phyloP scores from a whole-genome alignment of 2,113 vertebrate species.

The Oxygymnocypris stewartii region DNA sequence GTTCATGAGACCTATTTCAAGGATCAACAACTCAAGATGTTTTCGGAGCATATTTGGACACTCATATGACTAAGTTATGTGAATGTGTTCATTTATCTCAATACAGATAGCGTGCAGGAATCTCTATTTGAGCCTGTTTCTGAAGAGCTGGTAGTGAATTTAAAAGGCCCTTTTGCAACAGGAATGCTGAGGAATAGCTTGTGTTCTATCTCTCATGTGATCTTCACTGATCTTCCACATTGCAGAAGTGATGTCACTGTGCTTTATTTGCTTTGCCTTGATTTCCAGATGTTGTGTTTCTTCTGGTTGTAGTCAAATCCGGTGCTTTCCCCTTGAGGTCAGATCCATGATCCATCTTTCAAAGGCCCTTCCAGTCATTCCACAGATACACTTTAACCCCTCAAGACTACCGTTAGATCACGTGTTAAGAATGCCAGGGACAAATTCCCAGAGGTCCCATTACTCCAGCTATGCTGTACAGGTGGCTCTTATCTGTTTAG shows the following conservation, averaged over 20 bases:
- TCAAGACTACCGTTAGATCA: background rate
- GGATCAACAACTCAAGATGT: background rate
- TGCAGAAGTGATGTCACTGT: background rate
- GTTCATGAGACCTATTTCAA: background rate
- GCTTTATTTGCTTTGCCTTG: background rate
- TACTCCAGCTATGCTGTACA: background rate
- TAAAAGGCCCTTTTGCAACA: background rate
- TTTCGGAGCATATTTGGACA: background rate
- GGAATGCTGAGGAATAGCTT: background rate
- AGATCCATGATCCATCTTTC: constrained; percentile 24
- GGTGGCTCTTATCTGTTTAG: background rate
- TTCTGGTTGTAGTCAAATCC: background rate
- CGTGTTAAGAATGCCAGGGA: constrained; percentile 17
- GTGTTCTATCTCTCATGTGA: background rate
- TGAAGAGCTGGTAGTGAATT: background rate
- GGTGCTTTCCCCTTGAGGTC: background rate
- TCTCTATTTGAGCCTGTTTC: background rate
- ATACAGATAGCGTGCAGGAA: background rate
- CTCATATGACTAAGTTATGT: background rate
- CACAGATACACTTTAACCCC: constrained; percentile 60
- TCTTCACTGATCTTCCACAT: background rate
- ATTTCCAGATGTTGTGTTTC: background rate
- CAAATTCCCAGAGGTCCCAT: background rate
- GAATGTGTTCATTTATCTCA: background rate
- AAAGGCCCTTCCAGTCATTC: background rate